phyloP scores from a whole-genome alignment of 1,140 invertebrate species.

The Dolichoris vasculosae region DNA sequence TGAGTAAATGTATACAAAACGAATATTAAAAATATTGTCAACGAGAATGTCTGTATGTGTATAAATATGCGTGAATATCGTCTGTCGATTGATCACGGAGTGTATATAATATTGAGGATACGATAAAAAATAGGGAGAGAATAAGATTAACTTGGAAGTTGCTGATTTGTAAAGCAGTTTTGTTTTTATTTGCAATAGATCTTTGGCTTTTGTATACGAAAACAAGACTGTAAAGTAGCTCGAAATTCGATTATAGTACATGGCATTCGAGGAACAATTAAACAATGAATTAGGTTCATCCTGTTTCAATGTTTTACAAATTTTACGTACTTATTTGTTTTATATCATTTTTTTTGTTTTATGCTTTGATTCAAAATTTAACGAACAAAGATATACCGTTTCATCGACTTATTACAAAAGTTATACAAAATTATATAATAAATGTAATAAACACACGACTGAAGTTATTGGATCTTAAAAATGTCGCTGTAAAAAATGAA shows the following conservation, averaged over 20 bases:
- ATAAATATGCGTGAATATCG: neutral
- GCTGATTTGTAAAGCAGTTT: neutral
- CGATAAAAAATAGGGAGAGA: neutral
- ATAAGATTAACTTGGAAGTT: neutral
- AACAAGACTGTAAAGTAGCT: neutral
- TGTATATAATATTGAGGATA: constrained; percentile 3
- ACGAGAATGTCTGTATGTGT: neutral
- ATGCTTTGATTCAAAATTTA: neutral
- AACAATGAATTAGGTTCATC: neutral
- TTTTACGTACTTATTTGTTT: neutral
- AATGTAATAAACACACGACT: neutral
- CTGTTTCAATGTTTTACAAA: neutral
- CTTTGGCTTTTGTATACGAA: neutral
- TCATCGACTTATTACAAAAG: too few relatives aligned
- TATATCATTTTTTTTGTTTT: neutral
- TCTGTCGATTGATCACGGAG: neutral
- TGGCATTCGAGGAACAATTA: neutral
- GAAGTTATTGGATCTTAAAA: neutral
- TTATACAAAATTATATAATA: too few relatives aligned
- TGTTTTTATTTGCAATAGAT: neutral
- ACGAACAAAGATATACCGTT: neutral
- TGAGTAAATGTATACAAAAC: neutral
- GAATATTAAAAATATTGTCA: constrained; percentile 7
- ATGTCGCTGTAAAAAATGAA: neutral
- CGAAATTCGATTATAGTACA: neutral